Evolutionary conservation across 2,113 vertebrate species (phyloP).

Genomic region (Edolisoma coerulescens): DNA sequence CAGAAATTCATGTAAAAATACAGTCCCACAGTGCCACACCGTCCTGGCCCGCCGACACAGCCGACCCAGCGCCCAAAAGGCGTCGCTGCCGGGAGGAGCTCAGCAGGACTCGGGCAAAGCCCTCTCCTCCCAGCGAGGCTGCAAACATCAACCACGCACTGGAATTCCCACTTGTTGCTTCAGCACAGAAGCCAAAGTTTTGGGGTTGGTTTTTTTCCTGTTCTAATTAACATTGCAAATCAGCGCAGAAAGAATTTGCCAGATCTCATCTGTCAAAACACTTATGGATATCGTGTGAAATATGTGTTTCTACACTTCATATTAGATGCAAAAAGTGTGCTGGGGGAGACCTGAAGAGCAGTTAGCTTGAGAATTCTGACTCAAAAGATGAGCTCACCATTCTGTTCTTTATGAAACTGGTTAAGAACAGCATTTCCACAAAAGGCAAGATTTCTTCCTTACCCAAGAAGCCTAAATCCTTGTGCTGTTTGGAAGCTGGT

Average conservation of each 20-base stretch:
- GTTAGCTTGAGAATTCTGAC: neutral
- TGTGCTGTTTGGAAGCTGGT: neutral
- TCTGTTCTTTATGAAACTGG: neutral
- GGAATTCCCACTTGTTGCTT: neutral
- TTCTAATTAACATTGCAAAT: conserved; percentile 39
- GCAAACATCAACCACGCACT: neutral
- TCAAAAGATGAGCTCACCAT: neutral
- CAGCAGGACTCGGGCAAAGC: neutral
- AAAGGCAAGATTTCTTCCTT: neutral
- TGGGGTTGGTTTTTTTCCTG: neutral
- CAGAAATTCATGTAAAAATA: neutral
- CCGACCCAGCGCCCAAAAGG: neutral
- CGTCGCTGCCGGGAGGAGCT: neutral
- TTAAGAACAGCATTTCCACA: neutral
- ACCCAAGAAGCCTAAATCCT: neutral
- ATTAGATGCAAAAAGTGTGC: neutral
- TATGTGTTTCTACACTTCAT: neutral
- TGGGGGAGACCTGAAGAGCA: neutral
- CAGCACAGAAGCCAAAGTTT: neutral
- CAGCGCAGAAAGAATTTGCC: neutral
- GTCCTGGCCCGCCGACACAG: neutral
- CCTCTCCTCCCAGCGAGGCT: neutral
- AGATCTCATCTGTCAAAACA: conserved; percentile 56
- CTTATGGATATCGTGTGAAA: neutral
- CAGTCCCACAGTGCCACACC: accelerated